Evolutionary conservation across 2,888 invertebrate genomes (phyloP), one percentile per base, ranked within the genome.

Genomic region (Mythimna ferrago): DNA sequence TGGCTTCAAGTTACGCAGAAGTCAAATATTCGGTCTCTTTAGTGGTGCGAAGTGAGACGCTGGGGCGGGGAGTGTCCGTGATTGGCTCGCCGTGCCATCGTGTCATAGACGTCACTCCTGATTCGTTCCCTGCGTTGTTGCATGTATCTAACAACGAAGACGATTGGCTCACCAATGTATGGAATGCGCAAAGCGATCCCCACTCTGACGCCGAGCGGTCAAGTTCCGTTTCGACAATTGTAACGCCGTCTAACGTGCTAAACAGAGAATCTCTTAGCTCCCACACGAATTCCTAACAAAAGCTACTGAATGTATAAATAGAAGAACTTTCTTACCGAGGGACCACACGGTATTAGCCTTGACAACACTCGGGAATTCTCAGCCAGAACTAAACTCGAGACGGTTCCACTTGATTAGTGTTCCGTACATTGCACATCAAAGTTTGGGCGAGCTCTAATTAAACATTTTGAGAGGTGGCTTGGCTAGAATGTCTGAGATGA

Each of bases 341-440:
- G 69, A 71, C 51, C 65, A 58, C 57, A 44, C n/a, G 51, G 14
- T 51, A 61, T 71, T 60, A 76, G 54, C 64, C 38, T 51, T 68
- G 78, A 54, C 48, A 70, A 44, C 80, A 78, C 78, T 53, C 38
- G 82, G 78, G 82, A 81, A 66, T 81, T 71, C 66, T 35, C 56
- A 41, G 14, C 57, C 32, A 57, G 65, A 71, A 58, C 67, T 77
- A 60, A 68, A n/a, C 32, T 4, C 19, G 53, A 81, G 60, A 48
- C 32, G 16, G 68, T 56, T 58, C 53, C 58, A 66, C 38, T 19
- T 77, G 81, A 67, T 41, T 57, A 54, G 81, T 81, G 79, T 81
- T 80, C 81, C 79, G 60, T 64, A 80, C 63, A 56, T 9, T 70
- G 56, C 60, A 53, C 63, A 81, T 64, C 63, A 70, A 79, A 81